A percentile compares a stretch with the other conserved stretches of the same genome.
Conservation (phyloP, 53 echinoderm and acorn worm species). For the Temnopleurus reevesii region DNA sequence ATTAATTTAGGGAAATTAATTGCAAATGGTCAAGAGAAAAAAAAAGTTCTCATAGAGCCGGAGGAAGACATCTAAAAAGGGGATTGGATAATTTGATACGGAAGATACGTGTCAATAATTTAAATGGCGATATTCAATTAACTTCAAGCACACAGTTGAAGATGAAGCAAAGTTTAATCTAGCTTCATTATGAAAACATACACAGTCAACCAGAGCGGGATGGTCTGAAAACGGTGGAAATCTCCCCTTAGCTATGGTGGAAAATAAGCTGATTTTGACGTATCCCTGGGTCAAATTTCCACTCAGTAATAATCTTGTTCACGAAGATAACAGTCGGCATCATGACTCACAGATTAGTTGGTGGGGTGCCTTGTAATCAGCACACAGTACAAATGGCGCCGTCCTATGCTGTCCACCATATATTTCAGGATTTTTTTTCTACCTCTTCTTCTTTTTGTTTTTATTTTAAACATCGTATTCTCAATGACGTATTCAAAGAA, state of each 20-base stretch:
- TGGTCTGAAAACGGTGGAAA: too few relatives aligned
- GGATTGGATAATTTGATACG: too few relatives aligned
- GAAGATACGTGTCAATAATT: too few relatives aligned
- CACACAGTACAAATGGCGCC: too few relatives aligned
- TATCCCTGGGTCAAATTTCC: not conserved
- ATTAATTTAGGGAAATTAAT: not conserved
- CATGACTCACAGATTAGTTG: constrained; percentile 12
- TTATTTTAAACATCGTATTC: too few relatives aligned
- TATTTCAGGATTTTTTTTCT: too few relatives aligned
- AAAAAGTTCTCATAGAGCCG: not conserved
- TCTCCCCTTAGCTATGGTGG: not conserved
- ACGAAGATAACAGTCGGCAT: not conserved
- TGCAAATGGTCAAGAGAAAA: not conserved
- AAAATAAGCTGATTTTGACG: constrained; percentile 4
- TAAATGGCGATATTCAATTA: not conserved
- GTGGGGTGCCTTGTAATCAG: too few relatives aligned
- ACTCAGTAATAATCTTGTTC: constrained; percentile 22
- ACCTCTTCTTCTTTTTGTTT: too few relatives aligned
- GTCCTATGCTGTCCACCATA: too few relatives aligned
- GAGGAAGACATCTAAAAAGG: too few relatives aligned
- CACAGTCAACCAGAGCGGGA: not conserved
- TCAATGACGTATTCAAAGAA: too few relatives aligned
- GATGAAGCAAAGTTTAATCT: not conserved
- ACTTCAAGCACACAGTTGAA: not conserved
- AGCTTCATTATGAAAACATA: not conserved